Evolutionary conservation across 37 sponge, comb jelly and placozoan genomes (phyloP).

Genomic region (Halisarca cf. caerulea): DNA sequence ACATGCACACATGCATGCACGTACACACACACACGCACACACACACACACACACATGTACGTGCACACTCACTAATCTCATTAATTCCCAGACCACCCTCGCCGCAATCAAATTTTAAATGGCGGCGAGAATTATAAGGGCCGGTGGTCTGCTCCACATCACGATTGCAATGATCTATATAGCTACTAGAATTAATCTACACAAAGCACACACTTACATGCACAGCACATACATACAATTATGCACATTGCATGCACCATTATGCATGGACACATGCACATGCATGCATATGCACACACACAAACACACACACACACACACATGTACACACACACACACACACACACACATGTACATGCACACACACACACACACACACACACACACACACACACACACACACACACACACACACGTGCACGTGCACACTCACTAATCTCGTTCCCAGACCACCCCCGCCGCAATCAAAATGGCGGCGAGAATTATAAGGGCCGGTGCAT

Average conservation of each 20-base stretch:
- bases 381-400: constrained; percentile 12
- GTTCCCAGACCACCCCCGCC: no score
- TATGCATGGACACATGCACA: no score
- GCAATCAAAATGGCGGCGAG: no score
- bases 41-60: constrained; percentile 9
- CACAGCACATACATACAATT: no score
- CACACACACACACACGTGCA: constrained; percentile 2
- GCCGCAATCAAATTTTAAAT: no score
- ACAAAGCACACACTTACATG: no score
- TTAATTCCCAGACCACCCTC: no score
- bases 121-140: no score
- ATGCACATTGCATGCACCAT: neutral
- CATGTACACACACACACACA: neutral
- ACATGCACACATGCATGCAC: neutral
- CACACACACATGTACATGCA: neutral
- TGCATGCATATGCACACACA: no score
- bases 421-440: neutral
- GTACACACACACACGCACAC: neutral
- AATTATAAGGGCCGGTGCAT: no score
- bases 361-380: constrained; percentile 19
- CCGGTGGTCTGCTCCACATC: no score
- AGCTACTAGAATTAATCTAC: neutral
- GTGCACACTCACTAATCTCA: neutral
- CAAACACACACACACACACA: constrained; percentile 31
- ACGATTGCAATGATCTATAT: no score